Conservation (phyloP, 2,797 vertebrate species). For the Pseudochirops cupreus region DNA sequence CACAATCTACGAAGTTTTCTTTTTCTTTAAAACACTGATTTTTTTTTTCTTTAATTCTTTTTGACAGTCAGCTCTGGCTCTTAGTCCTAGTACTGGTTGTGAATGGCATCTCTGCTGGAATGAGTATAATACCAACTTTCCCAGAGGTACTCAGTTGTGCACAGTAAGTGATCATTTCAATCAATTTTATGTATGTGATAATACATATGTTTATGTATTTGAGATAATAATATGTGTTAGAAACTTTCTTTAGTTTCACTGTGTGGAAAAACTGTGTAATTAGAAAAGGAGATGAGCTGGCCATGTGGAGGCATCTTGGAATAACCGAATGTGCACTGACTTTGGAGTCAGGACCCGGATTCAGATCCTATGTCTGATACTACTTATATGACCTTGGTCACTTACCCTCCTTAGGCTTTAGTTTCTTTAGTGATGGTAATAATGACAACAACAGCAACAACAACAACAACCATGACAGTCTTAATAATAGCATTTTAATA, state of each 20-base stretch:
- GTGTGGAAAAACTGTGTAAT: not conserved
- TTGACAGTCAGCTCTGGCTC: slow-evolving; percentile 93
- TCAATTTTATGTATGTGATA: not conserved
- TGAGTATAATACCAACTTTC: slow-evolving; percentile 92
- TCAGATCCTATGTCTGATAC: not conserved
- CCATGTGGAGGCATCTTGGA: not conserved
- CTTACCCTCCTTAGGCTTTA: not conserved
- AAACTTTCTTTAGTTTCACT: slow-evolving; percentile 16
- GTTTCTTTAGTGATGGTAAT: not conserved
- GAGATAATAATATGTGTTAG: not conserved
- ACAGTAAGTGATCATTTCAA: slow-evolving; percentile 88
- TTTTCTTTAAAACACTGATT: slow-evolving; percentile 57
- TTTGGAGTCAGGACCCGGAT: not conserved
- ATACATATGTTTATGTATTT: not conserved
- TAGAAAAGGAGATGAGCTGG: not conserved
- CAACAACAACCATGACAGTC: too few relatives aligned
- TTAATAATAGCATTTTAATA: not conserved
- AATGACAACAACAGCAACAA: not conserved
- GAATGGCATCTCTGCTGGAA: slow-evolving; percentile 92
- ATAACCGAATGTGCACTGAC: not conserved
- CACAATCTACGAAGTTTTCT: not conserved
- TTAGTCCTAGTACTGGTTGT: slow-evolving; percentile 90
- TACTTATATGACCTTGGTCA: not conserved
- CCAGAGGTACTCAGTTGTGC: slow-evolving; percentile 93
- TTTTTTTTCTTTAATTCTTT: slow-evolving; percentile 31